A percentile compares a stretch with the other conserved stretches of the same genome.
These are phyloP conservation scores for Neotoma lepida DNA, from an alignment of 2,113 vertebrate genomes.

Conservation along the genomic window DNA sequence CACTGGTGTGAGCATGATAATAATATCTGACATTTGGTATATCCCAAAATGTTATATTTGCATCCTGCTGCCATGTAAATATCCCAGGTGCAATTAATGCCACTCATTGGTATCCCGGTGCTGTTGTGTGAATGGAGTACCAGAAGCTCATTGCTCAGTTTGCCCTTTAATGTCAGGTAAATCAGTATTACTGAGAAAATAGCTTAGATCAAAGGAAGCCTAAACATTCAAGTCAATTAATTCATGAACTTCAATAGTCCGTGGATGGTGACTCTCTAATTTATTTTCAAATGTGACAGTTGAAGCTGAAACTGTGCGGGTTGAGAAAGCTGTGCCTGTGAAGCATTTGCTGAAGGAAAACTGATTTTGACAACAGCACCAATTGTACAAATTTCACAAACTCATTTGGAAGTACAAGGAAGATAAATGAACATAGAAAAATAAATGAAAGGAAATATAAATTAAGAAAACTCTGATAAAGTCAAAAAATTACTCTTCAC, in stretches of 20 bases:
- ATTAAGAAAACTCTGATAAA: constrained; percentile 65
- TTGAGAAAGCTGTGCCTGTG: constrained; percentile 43
- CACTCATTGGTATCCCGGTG: constrained; percentile 24
- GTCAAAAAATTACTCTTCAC: constrained; percentile 70
- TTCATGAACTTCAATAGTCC: constrained; percentile 74
- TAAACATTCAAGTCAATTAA: constrained; percentile 79
- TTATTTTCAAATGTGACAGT: constrained; percentile 72
- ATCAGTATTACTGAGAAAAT: constrained; percentile 56
- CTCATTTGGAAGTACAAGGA: constrained; percentile 6
- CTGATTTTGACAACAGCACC: constrained; percentile 36
- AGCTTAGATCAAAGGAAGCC: constrained; percentile 75
- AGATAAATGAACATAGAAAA: constrained; percentile 56
- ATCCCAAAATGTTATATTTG: constrained; percentile 46
- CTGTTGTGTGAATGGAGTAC: neutral
- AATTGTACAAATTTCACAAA: constrained; percentile 55
- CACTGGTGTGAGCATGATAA: neutral
- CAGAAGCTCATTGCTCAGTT: neutral
- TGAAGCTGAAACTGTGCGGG: constrained; percentile 32
- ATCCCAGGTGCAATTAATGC: constrained; percentile 30
- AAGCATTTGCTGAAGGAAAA: constrained; percentile 45
- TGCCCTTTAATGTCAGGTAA: constrained; percentile 71
- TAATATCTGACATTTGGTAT: constrained; percentile 48
- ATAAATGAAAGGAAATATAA: constrained; percentile 39
- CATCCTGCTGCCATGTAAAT: constrained; percentile 47
- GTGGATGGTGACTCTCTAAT: constrained; percentile 69